Evolutionary conservation across 2,888 invertebrate genomes (phyloP).

Genomic region (Pyrgus malvae): DNA sequence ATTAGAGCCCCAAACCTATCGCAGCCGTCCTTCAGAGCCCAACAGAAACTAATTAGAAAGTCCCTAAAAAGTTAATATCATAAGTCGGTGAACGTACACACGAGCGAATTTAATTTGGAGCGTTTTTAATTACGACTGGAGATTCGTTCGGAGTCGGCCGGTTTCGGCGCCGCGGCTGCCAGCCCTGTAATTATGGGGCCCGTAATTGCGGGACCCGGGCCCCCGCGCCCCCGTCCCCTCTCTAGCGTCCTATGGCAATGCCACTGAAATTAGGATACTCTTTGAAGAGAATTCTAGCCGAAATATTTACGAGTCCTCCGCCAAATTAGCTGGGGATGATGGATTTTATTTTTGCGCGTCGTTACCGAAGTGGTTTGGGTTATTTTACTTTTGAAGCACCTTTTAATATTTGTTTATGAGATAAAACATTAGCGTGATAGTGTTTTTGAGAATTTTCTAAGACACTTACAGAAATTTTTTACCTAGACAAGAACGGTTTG

Average conservation of each 20-base stretch:
- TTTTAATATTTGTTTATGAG: no score
- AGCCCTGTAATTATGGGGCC: conserved; percentile 80
- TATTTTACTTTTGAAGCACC: background rate
- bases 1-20: conserved; percentile 44
- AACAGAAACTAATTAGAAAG: conserved; percentile 77
- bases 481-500: no score
- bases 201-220: conserved; percentile 75
- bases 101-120: conserved; percentile 81
- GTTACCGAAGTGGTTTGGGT: background rate
- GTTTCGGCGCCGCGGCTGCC: conserved; percentile 75
- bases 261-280: conserved; percentile 54
- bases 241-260: conserved; percentile 53
- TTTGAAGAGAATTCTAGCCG: conserved; percentile 26
- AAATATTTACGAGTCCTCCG: conserved; percentile 17
- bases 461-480: no score
- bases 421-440: no score
- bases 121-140: conserved; percentile 80
- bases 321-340: conserved; percentile 14
- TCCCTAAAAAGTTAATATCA: conserved; percentile 78
- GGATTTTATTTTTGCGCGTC: conserved; percentile 5
- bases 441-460: no score
- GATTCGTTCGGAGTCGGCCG: conserved; percentile 64
- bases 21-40: conserved; percentile 45
- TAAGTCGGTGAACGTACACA: conserved; percentile 67
- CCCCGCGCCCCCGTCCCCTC: conserved; percentile 51